Conservation (phyloP, 2,888 invertebrate genomes). For the Protula sp. region DNA sequence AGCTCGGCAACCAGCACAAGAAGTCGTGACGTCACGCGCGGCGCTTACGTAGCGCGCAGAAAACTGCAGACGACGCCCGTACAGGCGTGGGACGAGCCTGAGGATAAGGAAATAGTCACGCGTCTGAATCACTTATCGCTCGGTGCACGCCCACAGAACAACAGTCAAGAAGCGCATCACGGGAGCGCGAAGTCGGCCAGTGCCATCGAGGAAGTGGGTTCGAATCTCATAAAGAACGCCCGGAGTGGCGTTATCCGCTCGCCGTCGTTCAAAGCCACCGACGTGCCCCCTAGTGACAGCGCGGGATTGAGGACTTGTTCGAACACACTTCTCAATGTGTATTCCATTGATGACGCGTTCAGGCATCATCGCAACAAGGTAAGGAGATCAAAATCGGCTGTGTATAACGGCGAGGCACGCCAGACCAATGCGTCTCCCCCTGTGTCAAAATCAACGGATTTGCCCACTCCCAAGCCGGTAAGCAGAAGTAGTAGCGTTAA, state of each 20-base stretch:
- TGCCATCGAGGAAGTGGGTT: not conserved
- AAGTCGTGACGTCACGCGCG: not conserved
- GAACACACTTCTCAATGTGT: constrained; percentile 2
- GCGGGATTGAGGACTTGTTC: not conserved
- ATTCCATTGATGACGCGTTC: constrained; percentile 1
- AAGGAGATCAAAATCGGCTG: not conserved
- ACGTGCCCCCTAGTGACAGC: not conserved
- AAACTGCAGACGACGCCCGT: too few relatives aligned
- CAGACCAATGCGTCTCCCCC: not conserved
- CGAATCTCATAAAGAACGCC: not conserved
- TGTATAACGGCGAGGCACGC: not conserved
- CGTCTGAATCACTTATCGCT: not conserved
- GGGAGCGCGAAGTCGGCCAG: not conserved
- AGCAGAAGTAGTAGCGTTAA: too few relatives aligned
- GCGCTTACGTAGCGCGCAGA: not conserved
- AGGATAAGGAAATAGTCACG: not conserved
- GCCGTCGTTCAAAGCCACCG: too few relatives aligned
- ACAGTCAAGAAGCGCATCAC: not conserved
- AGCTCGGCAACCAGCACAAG: not conserved
- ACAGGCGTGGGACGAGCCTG: too few relatives aligned
- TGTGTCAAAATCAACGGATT: too few relatives aligned
- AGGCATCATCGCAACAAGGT: not conserved
- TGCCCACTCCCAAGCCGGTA: too few relatives aligned
- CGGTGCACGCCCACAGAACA: not conserved
- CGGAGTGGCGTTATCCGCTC: not conserved